A percentile compares a stretch with the other conserved stretches of the same genome.
These are phyloP conservation scores for Aurelia aurita DNA, from an alignment of 30 jellyfish, hydroid and myxozoan species.

Conservation along the genomic window DNA sequence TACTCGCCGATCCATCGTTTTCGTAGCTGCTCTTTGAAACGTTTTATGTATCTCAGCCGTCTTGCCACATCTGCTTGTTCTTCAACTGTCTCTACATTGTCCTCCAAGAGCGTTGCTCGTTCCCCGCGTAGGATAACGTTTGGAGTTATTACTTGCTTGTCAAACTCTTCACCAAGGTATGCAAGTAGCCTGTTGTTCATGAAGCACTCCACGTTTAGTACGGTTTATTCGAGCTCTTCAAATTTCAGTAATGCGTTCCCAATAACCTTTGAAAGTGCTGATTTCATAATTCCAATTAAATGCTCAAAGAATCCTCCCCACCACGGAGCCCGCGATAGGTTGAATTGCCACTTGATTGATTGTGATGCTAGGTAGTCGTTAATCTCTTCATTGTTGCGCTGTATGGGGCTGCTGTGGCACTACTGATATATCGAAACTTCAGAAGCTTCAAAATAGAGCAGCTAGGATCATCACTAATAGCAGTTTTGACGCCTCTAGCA, in stretches of 20 bases:
- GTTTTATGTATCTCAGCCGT: constrained; percentile 29
- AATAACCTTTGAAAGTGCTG: constrained; percentile 22
- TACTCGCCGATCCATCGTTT: no score
- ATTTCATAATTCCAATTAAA: constrained; percentile 45
- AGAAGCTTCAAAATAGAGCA: no score
- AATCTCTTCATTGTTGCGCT: constrained; percentile 43
- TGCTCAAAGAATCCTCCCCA: constrained; percentile 73
- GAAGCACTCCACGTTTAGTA: constrained; percentile 31
- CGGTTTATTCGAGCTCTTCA: constrained; percentile 37
- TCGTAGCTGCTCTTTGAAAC: constrained; percentile 44
- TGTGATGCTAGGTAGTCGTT: constrained; percentile 39
- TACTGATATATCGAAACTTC: no score
- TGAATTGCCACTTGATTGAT: constrained; percentile 36
- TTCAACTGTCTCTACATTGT: constrained; percentile 11
- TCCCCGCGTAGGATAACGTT: constrained; percentile 50
- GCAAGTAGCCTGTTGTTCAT: constrained; percentile 66
- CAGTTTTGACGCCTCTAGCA: no score
- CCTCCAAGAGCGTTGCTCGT: constrained; percentile 61
- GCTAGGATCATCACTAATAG: no score
- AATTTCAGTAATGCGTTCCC: constrained; percentile 30
- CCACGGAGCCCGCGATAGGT: constrained; percentile 69
- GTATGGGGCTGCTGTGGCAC: no score
- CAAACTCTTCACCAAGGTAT: constrained; percentile 68
- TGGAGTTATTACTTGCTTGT: constrained; percentile 56
- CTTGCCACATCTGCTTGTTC: constrained; percentile 19